Evolutionary conservation across 2,888 invertebrate species (phyloP), one percentile per base, ranked within the genome.

Genomic region (Epistrophe grossulariae): DNA sequence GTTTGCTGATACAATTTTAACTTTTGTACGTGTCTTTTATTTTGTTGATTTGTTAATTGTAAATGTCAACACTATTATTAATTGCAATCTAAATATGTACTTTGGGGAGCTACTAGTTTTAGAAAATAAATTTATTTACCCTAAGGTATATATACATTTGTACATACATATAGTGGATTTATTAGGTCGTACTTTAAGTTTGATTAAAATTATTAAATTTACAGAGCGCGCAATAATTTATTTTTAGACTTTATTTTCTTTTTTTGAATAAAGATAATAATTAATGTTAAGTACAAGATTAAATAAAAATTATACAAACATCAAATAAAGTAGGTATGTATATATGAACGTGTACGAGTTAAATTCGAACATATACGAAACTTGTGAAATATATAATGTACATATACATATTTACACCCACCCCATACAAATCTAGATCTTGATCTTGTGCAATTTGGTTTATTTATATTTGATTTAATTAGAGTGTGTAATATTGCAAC

Each of bases 261-360:
- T 59, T 48, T 48, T 17, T 2, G n/a, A 52, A 28, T 55, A 55
- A 15, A 45, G 64, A 28, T 60, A 38, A 40, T 60, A 76, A 76
- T 76, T 76, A 64, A 64, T 66, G 66, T 66, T 66, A 76, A 76
- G 31, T 76, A 19, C 17, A 57, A 57, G 13, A 3, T 66, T 45
- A 52, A 66, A 76, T 76, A 66, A 45, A 31, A 50, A n/a, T 68
- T 60, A 70, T 10, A 24, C 15, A 68, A 48, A 48, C 13, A 64
- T 38, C 17, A 78, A 59, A 60, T 17, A 48, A 66, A n/a, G 4
- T n/a, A n/a, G n/a, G n/a, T n/a, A n/a, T n/a, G n/a, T 13, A 2
- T 2, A 13, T 24, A 52, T 52, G 24, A 31, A 17, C n/a, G 5
- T 13, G 40, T 40, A 40, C 7, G 40, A 43, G 40, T 43, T 24